phyloP scores from a whole-genome alignment of 2,113 vertebrate species.

The Notothenia rossii region DNA sequence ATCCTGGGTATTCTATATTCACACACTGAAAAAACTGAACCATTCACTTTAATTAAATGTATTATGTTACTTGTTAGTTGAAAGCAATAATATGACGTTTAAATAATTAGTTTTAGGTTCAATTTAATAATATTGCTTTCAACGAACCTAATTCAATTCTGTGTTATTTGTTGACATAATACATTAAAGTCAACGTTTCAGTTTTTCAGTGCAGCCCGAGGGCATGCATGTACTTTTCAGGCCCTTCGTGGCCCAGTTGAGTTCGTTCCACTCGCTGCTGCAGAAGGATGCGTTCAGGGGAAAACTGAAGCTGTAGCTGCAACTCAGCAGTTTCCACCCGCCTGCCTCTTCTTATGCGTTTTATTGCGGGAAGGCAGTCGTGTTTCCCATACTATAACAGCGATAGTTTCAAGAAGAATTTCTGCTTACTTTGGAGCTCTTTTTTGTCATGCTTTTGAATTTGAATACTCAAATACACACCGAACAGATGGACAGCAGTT shows the following conservation, averaged over 20 bases:
- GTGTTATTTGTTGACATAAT: too few relatives aligned
- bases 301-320: conserved; percentile 55
- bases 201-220: not conserved
- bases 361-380: conserved; percentile 5
- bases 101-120: too few relatives aligned
- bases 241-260: conserved; percentile 45
- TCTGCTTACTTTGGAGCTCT: not conserved
- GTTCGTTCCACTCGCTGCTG: conserved; percentile 49
- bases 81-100: too few relatives aligned
- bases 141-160: too few relatives aligned
- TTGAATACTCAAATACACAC: conserved; percentile 17
- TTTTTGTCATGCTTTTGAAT: not conserved
- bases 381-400: not conserved
- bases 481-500: conserved; percentile 58
- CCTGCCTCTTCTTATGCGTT: conserved; percentile 20
- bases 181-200: too few relatives aligned
- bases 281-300: conserved; percentile 46
- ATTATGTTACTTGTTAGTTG: too few relatives aligned
- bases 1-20: not conserved
- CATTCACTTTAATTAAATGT: too few relatives aligned
- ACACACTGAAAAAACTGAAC: not conserved
- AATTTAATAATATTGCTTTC: too few relatives aligned
- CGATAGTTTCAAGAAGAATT: not conserved
- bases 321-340: conserved; percentile 55
- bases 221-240: not conserved